phyloP scores from a whole-genome alignment of 2,113 vertebrate genomes.

The Syngnathus typhle region DNA sequence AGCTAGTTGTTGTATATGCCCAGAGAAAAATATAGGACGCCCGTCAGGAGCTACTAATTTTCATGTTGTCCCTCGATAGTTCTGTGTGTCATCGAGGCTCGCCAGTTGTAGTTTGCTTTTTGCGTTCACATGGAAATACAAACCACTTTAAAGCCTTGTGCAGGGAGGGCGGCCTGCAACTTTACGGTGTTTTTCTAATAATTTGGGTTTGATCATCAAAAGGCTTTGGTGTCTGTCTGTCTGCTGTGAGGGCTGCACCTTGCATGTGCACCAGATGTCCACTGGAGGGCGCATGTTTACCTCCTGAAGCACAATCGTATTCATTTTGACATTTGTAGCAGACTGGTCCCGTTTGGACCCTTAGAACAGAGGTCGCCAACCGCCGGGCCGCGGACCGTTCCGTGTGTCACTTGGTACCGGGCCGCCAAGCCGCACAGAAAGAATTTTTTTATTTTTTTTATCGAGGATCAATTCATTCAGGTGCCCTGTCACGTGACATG shows the following conservation, averaged over 20 bases:
- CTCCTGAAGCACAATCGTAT: background rate
- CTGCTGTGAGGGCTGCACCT: background rate
- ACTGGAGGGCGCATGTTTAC: constrained; percentile 52
- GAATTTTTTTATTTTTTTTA: background rate
- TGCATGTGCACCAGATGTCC: constrained; percentile 38
- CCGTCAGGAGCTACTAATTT: constrained; percentile 61
- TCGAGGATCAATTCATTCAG: too few relatives aligned
- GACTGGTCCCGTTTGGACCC: too few relatives aligned
- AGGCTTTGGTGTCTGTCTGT: background rate
- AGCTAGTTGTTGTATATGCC: constrained; percentile 71
- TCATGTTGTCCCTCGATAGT: constrained; percentile 52
- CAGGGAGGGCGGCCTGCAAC: background rate
- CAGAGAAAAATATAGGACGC: constrained; percentile 63
- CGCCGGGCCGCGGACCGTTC: too few relatives aligned
- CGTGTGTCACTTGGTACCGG: too few relatives aligned
- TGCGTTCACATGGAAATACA: constrained; percentile 4
- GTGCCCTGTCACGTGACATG: too few relatives aligned
- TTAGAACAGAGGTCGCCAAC: too few relatives aligned
- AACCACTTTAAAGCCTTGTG: background rate
- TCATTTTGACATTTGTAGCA: too few relatives aligned
- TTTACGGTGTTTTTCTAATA: constrained; percentile 4
- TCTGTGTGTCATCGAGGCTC: constrained; percentile 37
- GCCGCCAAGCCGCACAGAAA: too few relatives aligned
- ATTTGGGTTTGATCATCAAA: background rate
- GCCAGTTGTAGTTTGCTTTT: constrained; percentile 32